Base-by-base conservation (phyloP, 1,140 invertebrate species). In the Drosophila simulans region DNA sequence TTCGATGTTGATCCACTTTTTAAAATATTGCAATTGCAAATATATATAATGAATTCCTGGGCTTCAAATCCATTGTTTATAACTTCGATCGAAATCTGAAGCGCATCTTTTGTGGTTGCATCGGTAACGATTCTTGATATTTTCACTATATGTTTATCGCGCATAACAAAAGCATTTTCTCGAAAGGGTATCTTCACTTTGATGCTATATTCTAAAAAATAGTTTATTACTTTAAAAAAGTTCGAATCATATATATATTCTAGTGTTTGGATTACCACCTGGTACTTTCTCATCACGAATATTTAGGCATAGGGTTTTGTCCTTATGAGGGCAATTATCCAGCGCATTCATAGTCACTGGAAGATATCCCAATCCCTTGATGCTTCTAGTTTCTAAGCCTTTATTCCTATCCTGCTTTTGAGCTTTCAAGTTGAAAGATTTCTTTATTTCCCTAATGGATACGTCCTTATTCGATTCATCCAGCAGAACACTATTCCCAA, bases 171-270 rank as follows among this genome's bases (percentile, higher is more conserved):
- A 1, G 58, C 40, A 27, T 85, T 85, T 27, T 85, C 81, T 3
- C 74, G 48, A 37, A 85, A 85, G 10, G 81, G 73, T 10, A 85
- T 65, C 66, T 85, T 85, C 8, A 85, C 53, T 70, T 85, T 85
- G 1, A 85, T 58, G 11, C 35, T 77, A 17, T 74, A 80, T 22
- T 57, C 81, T 84, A 48, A 49, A 3, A 45, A 39, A 31, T 31
- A 31, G 8, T 8, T 8, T 8, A 7, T 8, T 31, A 0, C 27
- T 8, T 31, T 31, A 0, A 22, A 43, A 11, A 22, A 35, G 0
- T 20, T 39, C 4, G 43, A 15, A 34, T 5, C 25, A 12, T 20
- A 7, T 27, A 7, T 20, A 34, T 39, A 13, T 3, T 20, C 20
- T 11, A 25, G 10, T 4, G 27, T 27, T n/a, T 20, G n/a, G 4